phyloP scores from a whole-genome alignment of 2,797 vertebrate species.

The Enoplosus armatus region DNA sequence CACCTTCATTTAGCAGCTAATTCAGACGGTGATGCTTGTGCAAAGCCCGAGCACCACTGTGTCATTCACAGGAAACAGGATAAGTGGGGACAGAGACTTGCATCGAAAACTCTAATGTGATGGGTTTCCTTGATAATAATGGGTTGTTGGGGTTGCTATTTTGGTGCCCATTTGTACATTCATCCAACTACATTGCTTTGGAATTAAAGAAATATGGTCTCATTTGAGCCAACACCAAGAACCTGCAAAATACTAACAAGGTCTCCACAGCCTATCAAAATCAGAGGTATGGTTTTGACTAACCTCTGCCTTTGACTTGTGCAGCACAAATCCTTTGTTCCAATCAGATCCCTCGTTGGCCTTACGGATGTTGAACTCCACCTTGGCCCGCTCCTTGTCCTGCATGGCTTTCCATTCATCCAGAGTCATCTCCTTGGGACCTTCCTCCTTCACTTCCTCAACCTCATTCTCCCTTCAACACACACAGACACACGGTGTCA shows the following conservation, averaged over 20 bases:
- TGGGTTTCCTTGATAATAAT: not conserved
- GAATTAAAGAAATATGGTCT: not conserved
- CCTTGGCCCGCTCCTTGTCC: conserved; percentile 96
- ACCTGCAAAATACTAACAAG: not conserved
- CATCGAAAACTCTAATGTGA: too few species aligned
- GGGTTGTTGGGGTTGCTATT: not conserved
- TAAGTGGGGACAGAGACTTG: not conserved
- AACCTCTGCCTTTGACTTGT: conserved; percentile 98
- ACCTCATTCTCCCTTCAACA: conserved; percentile 95
- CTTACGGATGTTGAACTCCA: conserved; percentile 99
- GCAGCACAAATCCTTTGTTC: conserved; percentile 98
- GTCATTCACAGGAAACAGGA: not conserved
- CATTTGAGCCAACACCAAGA: not conserved
- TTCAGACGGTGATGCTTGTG: too few species aligned
- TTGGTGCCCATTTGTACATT: too few species aligned
- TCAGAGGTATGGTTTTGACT: conserved; percentile 43
- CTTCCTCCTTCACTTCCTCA: conserved; percentile 97
- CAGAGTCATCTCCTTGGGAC: conserved; percentile 98
- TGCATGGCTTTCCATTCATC: conserved; percentile 99
- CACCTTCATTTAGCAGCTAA: not conserved
- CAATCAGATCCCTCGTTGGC: conserved; percentile 97
- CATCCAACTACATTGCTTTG: not conserved
- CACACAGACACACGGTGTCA: conserved; percentile 30
- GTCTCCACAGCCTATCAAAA: not conserved
- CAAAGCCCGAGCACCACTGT: not conserved